Evolutionary conservation across 2,888 invertebrate genomes (phyloP), one percentile per base, ranked within the genome.

Genomic region (Tipula confusa): DNA sequence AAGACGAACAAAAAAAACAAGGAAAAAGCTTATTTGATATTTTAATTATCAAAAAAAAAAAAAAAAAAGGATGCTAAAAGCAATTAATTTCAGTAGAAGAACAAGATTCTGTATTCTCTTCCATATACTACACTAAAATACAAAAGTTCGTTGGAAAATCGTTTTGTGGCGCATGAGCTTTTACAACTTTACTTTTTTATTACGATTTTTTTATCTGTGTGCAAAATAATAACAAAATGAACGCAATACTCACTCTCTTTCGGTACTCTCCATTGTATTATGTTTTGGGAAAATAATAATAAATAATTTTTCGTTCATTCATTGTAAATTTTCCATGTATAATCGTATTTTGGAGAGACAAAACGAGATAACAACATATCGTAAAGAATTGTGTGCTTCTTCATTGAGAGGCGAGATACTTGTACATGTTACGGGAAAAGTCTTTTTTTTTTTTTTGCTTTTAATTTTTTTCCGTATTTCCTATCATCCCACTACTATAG

Each of bases 361-460:
- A 64, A 64, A 64, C 64, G 64, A 64, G 64, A 64, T 64, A 64
- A 64, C 64, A 24, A 64, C 64, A 24, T n/a, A n/a, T n/a, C n/a
- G 64, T 64, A 24, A n/a, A n/a, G 43, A 64, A 64, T 64, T 64
- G 1, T 64, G 18, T 64, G 64, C 24, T 64, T n/a, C n/a, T n/a
- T 24, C 64, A 64, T 64, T 64, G 64, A 64, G 64, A 64, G 64
- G 24, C 64, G 64, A 64, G 64, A 64, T 64, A 18, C 24, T 64
- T 24, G 64, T 64, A 64, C 24, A 64, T 64, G 64, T 64, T 64
- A 64, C 64, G 64, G 64, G 24, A 64, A 64, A 24, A n/a, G n/a
- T n/a, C n/a, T n/a, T n/a, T n/a, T n/a, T n/a, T 24, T 64, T 64
- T 64, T 9, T 64, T 64, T 64, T 24, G 24, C n/a, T n/a, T n/a